Conservation (phyloP, 2,888 invertebrate genomes). For the Ectemnius cavifrons region DNA sequence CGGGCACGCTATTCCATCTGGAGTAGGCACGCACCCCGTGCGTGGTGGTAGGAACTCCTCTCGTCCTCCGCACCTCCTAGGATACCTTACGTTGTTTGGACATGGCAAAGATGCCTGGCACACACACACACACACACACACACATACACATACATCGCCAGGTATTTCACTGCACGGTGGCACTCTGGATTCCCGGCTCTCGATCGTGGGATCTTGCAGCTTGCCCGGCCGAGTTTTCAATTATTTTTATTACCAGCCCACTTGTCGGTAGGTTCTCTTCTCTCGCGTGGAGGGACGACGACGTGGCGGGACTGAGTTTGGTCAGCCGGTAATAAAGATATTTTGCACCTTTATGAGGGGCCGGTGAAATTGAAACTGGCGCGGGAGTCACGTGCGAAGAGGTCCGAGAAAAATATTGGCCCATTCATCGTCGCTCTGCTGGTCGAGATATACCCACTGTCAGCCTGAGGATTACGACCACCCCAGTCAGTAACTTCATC, state of each 20-base stretch:
- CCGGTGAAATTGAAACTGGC: slow-evolving; percentile 64
- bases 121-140: neutral
- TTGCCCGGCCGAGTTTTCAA: slow-evolving; percentile 14
- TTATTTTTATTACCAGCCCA: slow-evolving; percentile 23
- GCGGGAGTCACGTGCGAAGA: slow-evolving; percentile 27
- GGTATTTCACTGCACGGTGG: too few relatives aligned
- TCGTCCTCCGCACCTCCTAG: slow-evolving; percentile 2
- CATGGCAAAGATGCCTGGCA: slow-evolving; percentile 8
- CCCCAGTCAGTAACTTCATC: too few relatives aligned
- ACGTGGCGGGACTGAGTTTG: slow-evolving; percentile 20
- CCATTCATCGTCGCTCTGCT: slow-evolving; percentile 12
- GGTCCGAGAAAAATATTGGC: slow-evolving; percentile 45
- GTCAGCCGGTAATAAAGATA: slow-evolving; percentile 59
- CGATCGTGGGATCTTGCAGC: slow-evolving; percentile 14
- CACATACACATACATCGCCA: too few relatives aligned
- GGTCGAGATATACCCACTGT: slow-evolving; percentile 9
- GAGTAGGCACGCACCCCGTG: slow-evolving; percentile 34
- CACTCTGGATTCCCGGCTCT: neutral
- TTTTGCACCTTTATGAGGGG: slow-evolving; percentile 57
- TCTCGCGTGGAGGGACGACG: neutral
- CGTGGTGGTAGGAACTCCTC: slow-evolving; percentile 33
- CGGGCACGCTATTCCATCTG: slow-evolving; percentile 32
- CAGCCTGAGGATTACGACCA: neutral
- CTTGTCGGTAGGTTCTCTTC: neutral
- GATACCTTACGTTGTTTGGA: slow-evolving; percentile 22